These are phyloP conservation scores for Elysia chlorotica DNA, from an alignment of 1,140 invertebrate genomes.

Conservation along the genomic window DNA sequence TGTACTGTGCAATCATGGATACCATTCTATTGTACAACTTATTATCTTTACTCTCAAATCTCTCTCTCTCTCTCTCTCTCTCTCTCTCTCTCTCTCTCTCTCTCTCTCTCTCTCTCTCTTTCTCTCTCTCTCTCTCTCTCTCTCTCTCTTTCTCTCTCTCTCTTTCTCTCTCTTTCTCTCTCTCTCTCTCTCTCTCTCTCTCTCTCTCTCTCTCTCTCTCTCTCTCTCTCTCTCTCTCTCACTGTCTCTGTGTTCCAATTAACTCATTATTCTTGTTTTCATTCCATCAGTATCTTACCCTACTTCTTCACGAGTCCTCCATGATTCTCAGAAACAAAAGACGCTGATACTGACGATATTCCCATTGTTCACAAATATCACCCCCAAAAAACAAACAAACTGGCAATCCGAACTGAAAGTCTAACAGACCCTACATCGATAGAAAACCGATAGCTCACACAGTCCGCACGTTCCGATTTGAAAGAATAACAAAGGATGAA, in stretches of 20 bases:
- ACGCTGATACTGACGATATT: neutral
- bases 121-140: neutral
- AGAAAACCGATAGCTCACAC: neutral
- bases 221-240: slow-evolving; percentile 12
- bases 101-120: neutral
- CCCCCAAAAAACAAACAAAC: neutral
- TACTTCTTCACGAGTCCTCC: too few species aligned
- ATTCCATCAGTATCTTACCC: neutral
- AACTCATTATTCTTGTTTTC: neutral
- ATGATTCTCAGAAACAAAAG: too few species aligned
- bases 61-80: neutral
- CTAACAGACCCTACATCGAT: neutral
- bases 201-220: neutral
- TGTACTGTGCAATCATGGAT: too few species aligned
- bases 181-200: neutral
- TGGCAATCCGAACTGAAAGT: neutral
- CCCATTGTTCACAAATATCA: too few species aligned
- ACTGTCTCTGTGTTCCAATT: neutral
- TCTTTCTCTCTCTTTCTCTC: neutral
- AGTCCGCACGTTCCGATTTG: neutral
- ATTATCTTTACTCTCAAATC: neutral
- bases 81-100: neutral
- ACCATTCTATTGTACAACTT: neutral
- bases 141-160: neutral
- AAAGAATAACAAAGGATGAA: neutral